Evolutionary conservation across 2,888 invertebrate genomes (phyloP).

Genomic region (Caenorhabditis angaria): DNA sequence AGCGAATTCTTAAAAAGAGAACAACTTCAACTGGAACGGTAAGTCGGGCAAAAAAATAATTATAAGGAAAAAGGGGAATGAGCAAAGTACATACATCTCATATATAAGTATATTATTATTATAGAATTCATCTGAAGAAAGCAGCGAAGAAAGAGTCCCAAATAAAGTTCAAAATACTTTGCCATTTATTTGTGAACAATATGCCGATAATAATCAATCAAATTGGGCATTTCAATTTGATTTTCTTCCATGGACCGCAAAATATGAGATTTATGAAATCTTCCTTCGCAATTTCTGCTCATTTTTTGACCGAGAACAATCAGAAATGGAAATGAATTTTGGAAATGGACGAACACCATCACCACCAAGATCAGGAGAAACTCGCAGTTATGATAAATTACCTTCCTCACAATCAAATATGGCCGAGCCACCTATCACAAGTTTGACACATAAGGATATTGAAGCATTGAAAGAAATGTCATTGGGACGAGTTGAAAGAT

Average conservation of each 20-base stretch:
- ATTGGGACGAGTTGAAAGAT: conserved; percentile 33
- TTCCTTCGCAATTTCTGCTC: conserved; percentile 44
- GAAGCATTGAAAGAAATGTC: conserved; percentile 16
- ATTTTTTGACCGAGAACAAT: conserved; percentile 33
- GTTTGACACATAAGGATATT: neutral
- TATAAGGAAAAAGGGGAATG: too few relatives aligned
- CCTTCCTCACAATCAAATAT: conserved; percentile 18
- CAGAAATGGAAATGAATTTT: conserved; percentile 6
- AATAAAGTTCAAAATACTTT: neutral
- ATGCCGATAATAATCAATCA: conserved; percentile 24
- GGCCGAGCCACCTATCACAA: conserved; percentile 16
- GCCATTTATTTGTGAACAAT: conserved; percentile 38
- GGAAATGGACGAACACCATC: conserved; percentile 12
- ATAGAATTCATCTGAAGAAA: neutral
- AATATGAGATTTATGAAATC: conserved; percentile 28
- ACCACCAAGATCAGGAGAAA: neutral
- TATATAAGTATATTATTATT: neutral
- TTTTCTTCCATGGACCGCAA: conserved; percentile 27
- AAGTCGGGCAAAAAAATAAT: neutral
- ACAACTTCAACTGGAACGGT: conserved; percentile 7
- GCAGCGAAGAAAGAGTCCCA: neutral
- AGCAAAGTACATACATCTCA: too few relatives aligned
- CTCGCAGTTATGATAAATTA: conserved; percentile 1
- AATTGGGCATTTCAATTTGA: conserved; percentile 41
- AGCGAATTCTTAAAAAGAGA: neutral